Evolutionary conservation across 2,113 vertebrate species (phyloP).

Genomic region (Gymnobelideus leadbeateri): DNA sequence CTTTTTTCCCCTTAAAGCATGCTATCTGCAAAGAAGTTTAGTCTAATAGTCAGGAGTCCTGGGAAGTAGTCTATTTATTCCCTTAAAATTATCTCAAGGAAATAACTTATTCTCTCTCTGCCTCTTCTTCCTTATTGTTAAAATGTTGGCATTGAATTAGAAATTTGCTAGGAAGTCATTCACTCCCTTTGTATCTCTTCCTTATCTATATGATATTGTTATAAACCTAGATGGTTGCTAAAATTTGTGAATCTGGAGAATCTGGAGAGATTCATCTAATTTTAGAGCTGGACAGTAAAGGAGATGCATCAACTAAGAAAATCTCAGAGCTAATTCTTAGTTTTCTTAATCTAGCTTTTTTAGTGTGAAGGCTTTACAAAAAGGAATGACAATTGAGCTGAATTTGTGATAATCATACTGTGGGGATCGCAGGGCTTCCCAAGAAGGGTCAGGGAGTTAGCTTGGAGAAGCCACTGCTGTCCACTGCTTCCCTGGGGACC

Average conservation of each 20-base stretch:
- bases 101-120: neutral
- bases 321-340: neutral
- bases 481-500: too few species aligned
- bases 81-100: neutral
- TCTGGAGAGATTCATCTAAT: neutral
- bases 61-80: neutral
- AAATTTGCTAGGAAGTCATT: neutral
- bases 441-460: too few species aligned
- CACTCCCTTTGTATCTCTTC: neutral
- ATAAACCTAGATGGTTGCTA: neutral
- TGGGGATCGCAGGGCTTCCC: too few species aligned
- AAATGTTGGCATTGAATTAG: neutral
- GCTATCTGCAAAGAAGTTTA: neutral
- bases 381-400: neutral
- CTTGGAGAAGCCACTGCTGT: too few species aligned
- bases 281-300: neutral
- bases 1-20: neutral
- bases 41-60: neutral
- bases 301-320: neutral
- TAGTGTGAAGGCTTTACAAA: neutral
- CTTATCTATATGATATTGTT: neutral
- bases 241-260: neutral
- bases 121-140: neutral
- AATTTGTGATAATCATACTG: too few species aligned
- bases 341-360: neutral